Conservation (phyloP, 2,888 invertebrate species). For the Clanis bilineata region DNA sequence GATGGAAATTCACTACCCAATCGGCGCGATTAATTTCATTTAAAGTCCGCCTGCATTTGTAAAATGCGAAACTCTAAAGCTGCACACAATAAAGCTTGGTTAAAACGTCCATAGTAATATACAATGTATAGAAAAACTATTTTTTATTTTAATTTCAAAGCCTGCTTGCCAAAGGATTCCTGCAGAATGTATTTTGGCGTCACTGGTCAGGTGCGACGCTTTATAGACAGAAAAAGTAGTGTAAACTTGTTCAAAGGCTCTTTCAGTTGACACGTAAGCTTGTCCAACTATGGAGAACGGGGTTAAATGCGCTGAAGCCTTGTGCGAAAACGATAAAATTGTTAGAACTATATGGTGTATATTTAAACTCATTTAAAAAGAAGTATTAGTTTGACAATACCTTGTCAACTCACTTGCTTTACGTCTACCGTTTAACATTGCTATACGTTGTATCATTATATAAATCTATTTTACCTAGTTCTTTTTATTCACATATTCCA, state of each 20-base stretch:
- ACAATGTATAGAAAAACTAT: not conserved
- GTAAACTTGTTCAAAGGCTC: slow-evolving; percentile 1
- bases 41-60: not conserved
- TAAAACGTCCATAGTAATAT: not conserved
- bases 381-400: no score
- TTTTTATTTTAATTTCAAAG: not conserved
- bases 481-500: no score
- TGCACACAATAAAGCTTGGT: not conserved
- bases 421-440: no score
- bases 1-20: no score
- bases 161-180: no score
- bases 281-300: not conserved
- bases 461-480: no score
- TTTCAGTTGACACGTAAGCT: not conserved
- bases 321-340: no score
- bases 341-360: no score
- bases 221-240: not conserved
- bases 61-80: not conserved
- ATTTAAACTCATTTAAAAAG: no score
- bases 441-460: no score
- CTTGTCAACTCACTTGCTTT: no score
- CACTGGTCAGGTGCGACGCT: slow-evolving; percentile 1
- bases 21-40: no score
- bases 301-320: not conserved
- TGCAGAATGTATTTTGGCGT: slow-evolving; percentile 1